phyloP scores from a whole-genome alignment of 2,888 invertebrate genomes.

The Halictus ligatus region DNA sequence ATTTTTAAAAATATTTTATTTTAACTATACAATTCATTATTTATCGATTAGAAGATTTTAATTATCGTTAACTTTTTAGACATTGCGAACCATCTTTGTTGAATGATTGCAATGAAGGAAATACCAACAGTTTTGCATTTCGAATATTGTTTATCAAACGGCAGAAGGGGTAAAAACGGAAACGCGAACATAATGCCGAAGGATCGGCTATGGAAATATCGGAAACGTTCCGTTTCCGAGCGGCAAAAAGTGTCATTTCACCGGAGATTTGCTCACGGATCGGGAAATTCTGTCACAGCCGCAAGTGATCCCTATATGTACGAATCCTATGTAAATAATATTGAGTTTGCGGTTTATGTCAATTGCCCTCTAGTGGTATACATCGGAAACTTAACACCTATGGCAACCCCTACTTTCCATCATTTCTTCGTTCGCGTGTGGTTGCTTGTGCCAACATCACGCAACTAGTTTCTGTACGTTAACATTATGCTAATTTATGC shows the following conservation, averaged over 20 bases:
- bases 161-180: neutral
- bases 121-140: neutral
- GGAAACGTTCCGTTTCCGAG: neutral
- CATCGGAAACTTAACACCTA: neutral
- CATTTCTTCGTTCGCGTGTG: neutral
- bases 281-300: neutral
- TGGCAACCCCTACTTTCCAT: neutral
- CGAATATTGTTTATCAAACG: neutral
- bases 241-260: neutral
- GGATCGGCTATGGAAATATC: neutral
- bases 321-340: slow-evolving; percentile 18
- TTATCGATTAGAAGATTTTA: neutral
- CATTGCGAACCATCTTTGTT: neutral
- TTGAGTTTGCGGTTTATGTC: slow-evolving; percentile 3
- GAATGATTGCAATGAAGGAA: neutral
- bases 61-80: neutral
- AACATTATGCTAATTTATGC: neutral
- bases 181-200: neutral
- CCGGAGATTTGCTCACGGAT: neutral
- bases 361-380: neutral
- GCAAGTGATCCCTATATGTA: slow-evolving; percentile 4
- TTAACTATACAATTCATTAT: too few relatives aligned
- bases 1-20: too few relatives aligned
- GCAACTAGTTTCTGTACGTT: neutral
- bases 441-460: neutral